Conservation (phyloP, 2,113 vertebrate genomes). For the Emydocephalus ijimae region DNA sequence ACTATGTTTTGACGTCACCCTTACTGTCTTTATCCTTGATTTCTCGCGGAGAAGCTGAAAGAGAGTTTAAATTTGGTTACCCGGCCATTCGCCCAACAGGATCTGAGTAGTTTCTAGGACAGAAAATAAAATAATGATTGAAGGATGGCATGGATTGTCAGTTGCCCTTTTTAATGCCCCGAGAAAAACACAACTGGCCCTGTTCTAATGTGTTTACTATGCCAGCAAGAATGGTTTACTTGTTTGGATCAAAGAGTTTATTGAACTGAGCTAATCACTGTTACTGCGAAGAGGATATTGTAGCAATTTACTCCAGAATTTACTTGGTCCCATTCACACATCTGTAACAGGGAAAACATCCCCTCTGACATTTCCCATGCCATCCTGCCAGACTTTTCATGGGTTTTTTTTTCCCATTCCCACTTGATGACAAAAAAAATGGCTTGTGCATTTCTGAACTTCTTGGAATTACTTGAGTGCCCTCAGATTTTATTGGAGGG, state of each 20-base stretch:
- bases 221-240: slow-evolving; percentile 52
- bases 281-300: slow-evolving; percentile 57
- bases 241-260: slow-evolving; percentile 65
- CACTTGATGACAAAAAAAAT: background rate
- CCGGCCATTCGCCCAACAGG: slow-evolving; percentile 26
- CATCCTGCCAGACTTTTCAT: background rate
- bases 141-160: slow-evolving; percentile 48
- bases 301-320: slow-evolving; percentile 54
- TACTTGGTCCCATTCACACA: background rate
- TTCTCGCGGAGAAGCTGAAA: background rate
- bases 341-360: background rate
- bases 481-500: background rate
- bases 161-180: slow-evolving; percentile 40
- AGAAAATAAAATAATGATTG: slow-evolving; percentile 44
- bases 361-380: background rate
- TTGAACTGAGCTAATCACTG: slow-evolving; percentile 61
- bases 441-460: background rate
- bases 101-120: slow-evolving; percentile 35
- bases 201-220: slow-evolving; percentile 61
- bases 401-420: background rate
- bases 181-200: slow-evolving; percentile 54
- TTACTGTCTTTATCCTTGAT: background rate
- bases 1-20: background rate
- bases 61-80: accelerated
- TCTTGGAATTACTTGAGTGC: background rate